Evolutionary conservation across 2,888 invertebrate species (phyloP).

Genomic region (Syrphus vitripennis): DNA sequence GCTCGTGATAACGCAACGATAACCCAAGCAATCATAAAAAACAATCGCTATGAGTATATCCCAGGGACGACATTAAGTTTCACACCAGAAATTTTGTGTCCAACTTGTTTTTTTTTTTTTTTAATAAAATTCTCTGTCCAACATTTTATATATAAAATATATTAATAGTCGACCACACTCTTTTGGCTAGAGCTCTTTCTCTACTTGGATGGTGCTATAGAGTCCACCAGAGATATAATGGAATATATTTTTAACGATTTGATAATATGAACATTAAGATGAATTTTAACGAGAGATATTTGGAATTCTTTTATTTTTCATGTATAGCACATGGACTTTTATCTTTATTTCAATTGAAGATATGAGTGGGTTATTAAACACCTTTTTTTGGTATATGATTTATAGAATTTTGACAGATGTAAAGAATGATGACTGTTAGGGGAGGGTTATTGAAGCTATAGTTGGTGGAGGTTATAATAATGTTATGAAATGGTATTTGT

Average conservation of each 20-base stretch:
- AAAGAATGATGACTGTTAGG: background rate
- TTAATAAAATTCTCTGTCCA: constrained; percentile 42
- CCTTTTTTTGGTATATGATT: background rate
- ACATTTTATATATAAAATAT: background rate
- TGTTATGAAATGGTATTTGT: too few species aligned
- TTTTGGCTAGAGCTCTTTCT: constrained; percentile 24
- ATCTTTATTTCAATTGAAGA: constrained; percentile 30
- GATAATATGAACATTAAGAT: constrained; percentile 72
- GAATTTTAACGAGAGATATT: constrained; percentile 66
- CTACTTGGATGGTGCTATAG: background rate
- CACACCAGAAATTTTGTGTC: constrained; percentile 45
- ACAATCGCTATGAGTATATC: constrained; percentile 64
- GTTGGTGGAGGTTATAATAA: too few species aligned
- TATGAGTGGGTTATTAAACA: background rate
- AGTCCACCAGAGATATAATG: constrained; percentile 39
- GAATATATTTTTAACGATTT: constrained; percentile 72
- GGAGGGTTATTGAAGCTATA: background rate
- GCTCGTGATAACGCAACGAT: constrained; percentile 77
- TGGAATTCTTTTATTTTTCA: constrained; percentile 27
- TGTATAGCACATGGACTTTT: constrained; percentile 24
- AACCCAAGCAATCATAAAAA: constrained; percentile 73
- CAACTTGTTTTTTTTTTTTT: constrained; percentile 34
- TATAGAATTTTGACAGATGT: background rate
- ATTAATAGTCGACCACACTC: constrained; percentile 23
- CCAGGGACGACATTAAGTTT: constrained; percentile 68